Conservation (phyloP, 2,888 invertebrate species). For the Troides helena region DNA sequence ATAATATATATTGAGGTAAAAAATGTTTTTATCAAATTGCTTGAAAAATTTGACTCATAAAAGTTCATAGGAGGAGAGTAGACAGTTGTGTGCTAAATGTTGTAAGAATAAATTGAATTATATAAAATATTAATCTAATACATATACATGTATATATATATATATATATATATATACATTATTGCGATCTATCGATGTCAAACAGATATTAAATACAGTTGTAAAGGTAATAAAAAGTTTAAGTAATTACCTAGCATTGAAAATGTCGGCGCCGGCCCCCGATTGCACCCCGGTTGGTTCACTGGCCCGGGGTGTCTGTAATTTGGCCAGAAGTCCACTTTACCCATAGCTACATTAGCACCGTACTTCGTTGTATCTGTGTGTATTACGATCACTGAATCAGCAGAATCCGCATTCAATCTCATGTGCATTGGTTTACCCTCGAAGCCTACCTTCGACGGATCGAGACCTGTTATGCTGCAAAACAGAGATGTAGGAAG, state of each 20-base stretch:
- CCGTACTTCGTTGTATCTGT: conserved; percentile 67
- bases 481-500: conserved; percentile 22
- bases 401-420: conserved; percentile 54
- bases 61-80: neutral
- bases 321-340: conserved; percentile 72
- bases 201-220: neutral
- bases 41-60: neutral
- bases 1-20: too few species aligned
- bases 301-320: conserved; percentile 48
- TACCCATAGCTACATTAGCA: conserved; percentile 47
- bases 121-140: too few species aligned
- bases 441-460: conserved; percentile 59
- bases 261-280: conserved; percentile 43
- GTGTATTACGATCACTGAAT: conserved; percentile 57
- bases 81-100: neutral
- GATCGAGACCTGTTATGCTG: conserved; percentile 70
- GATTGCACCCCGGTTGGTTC: conserved; percentile 60
- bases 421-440: conserved; percentile 43
- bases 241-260: conserved; percentile 51
- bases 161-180: too few species aligned
- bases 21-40: neutral
- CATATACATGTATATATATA: too few species aligned
- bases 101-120: too few species aligned
- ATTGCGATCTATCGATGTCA: neutral
- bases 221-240: neutral